A percentile compares a stretch with the other conserved stretches of the same genome.
phyloP scores from a whole-genome alignment of 1,140 invertebrate genomes.

The Hypsibius dujardini region DNA sequence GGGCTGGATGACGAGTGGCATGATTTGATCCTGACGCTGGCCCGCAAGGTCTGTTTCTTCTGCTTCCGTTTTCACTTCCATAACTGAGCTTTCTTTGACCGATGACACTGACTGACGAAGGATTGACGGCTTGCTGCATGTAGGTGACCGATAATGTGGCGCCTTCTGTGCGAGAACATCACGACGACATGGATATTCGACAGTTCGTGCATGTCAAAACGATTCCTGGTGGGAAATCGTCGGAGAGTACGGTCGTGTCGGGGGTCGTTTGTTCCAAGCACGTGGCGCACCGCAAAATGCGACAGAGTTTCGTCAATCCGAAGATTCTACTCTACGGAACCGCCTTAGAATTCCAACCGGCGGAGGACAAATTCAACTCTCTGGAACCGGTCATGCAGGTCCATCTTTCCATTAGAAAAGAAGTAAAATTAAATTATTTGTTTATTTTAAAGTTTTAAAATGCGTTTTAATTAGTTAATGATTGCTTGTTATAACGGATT shows the following conservation, averaged over 20 bases:
- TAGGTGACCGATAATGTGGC: constrained; percentile 53
- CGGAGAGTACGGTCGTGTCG: constrained; percentile 56
- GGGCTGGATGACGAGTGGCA: constrained; percentile 58
- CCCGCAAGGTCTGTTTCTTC: constrained; percentile 37
- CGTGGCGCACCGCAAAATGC: constrained; percentile 70
- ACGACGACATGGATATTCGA: constrained; percentile 65
- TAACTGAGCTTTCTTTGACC: no score
- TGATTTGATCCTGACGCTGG: constrained; percentile 52
- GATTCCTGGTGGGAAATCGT: constrained; percentile 53
- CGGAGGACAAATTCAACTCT: constrained; percentile 71
- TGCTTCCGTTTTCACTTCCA: no score
- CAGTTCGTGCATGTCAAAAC: constrained; percentile 87
- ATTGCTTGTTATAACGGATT: no score
- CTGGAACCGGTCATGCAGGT: constrained; percentile 74
- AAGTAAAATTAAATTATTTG: no score
- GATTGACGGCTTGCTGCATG: no score
- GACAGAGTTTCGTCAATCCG: constrained; percentile 56
- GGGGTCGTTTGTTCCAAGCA: constrained; percentile 84
- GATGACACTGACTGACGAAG: no score
- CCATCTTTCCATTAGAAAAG: constrained; percentile 3
- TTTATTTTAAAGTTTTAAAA: no score
- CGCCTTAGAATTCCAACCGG: constrained; percentile 74
- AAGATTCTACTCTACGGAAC: constrained; percentile 66
- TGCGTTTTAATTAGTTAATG: no score
- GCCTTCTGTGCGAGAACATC: constrained; percentile 50